These are phyloP conservation scores for Caenorhabditis virilis DNA, from an alignment of 2,888 invertebrate species.

Conservation along the genomic window DNA sequence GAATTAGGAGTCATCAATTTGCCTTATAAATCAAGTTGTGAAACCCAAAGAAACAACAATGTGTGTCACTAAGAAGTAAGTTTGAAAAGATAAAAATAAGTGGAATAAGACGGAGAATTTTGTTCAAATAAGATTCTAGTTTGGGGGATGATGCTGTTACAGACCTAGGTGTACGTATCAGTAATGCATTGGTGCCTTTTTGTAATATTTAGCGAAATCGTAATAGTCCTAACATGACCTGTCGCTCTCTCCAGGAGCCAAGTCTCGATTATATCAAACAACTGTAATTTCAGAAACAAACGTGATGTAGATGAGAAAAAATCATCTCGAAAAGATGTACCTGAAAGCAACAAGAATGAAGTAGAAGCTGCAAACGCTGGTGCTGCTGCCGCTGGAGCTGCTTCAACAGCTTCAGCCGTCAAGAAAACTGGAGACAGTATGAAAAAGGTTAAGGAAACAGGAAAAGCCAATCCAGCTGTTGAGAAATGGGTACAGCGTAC, in stretches of 20 bases:
- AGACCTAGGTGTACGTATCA: too few relatives aligned
- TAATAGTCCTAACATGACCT: too few relatives aligned
- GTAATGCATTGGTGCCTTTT: too few relatives aligned
- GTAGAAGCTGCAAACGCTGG: not conserved
- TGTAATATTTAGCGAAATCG: too few relatives aligned
- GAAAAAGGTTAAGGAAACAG: constrained; percentile 1
- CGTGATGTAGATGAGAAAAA: constrained; percentile 6
- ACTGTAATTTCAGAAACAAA: constrained; percentile 8
- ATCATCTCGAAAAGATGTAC: too few relatives aligned
- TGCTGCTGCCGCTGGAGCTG: not conserved
- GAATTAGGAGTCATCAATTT: not conserved
- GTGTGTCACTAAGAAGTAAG: constrained; percentile 25
- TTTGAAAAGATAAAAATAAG: not conserved
- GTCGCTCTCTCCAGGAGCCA: too few relatives aligned
- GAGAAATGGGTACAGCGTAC: constrained; percentile 47
- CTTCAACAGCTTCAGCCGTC: not conserved
- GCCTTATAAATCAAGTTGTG: constrained; percentile 2
- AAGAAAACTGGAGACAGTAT: constrained; percentile 4
- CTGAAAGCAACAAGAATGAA: not conserved
- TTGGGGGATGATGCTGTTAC: too few relatives aligned
- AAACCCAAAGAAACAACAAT: not conserved
- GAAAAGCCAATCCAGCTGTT: constrained; percentile 5
- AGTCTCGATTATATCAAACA: too few relatives aligned
- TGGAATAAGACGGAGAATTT: not conserved
- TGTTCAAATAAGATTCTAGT: too few relatives aligned